Evolutionary conservation across 2,113 vertebrate species (phyloP).

Genomic region (Pardalotus punctatus): DNA sequence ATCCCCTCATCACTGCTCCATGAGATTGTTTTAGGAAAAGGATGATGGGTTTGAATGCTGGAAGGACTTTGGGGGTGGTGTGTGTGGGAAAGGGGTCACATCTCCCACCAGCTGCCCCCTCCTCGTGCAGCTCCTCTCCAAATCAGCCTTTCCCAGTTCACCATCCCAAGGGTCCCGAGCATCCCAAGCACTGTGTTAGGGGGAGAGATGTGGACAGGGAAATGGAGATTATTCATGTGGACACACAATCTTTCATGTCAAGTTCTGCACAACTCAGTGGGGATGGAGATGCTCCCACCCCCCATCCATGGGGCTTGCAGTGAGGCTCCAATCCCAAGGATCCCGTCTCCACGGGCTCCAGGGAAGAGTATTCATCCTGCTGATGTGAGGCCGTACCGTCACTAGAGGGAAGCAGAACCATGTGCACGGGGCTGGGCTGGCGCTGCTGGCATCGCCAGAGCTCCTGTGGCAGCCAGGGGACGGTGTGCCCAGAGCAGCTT

Average conservation of each 20-base stretch:
- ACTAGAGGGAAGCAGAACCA: slow-evolving; percentile 56
- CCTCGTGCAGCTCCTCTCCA: neutral
- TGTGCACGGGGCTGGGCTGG: neutral
- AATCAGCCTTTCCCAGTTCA: neutral
- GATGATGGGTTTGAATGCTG: neutral
- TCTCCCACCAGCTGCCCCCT: neutral
- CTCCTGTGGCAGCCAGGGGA: neutral
- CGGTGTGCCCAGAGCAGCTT: neutral
- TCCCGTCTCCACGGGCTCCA: accelerated
- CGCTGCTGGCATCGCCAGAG: neutral
- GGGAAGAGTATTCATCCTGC: neutral
- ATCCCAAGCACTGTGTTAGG: neutral
- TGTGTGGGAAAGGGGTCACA: neutral
- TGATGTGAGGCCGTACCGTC: neutral
- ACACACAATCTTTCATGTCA: neutral
- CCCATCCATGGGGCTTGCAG: neutral
- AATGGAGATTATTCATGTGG: neutral
- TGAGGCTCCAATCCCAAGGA: neutral
- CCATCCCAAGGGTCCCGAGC: neutral
- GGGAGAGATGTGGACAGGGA: neutral
- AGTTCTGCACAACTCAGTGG: neutral
- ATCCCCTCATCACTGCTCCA: accelerated
- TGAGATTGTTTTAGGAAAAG: neutral
- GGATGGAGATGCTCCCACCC: neutral
- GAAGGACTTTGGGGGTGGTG: neutral